Evolutionary conservation across 2,888 invertebrate species (phyloP).

Genomic region (Drosophila kambysellisi): DNA sequence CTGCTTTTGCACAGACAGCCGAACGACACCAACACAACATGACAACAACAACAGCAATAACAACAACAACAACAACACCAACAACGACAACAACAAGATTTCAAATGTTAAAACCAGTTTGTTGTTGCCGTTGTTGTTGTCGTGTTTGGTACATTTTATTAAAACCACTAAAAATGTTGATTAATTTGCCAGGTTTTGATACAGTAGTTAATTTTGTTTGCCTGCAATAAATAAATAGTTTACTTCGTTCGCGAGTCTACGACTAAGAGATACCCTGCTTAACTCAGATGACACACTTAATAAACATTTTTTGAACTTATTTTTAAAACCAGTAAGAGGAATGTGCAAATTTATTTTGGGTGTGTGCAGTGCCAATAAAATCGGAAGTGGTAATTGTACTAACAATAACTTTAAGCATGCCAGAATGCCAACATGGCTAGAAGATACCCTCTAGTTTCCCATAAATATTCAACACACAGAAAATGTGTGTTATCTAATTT

Average conservation of each 20-base stretch:
- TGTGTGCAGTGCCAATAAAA: too few species aligned
- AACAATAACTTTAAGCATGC: not conserved
- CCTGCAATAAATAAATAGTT: not conserved
- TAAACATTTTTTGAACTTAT: too few species aligned
- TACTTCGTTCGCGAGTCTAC: not conserved
- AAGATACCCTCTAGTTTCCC: not conserved
- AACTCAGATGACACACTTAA: not conserved
- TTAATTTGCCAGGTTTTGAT: slow-evolving; percentile 45
- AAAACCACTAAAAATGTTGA: slow-evolving; percentile 45
- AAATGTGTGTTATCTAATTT: not conserved
- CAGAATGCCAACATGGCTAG: not conserved
- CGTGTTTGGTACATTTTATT: slow-evolving; percentile 33
- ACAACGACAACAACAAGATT: not conserved
- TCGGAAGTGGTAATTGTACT: not conserved
- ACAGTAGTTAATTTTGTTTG: slow-evolving; percentile 24
- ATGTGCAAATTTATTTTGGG: not conserved
- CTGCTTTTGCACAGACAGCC: slow-evolving; percentile 50
- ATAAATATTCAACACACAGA: not conserved
- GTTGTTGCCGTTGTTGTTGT: slow-evolving; percentile 5
- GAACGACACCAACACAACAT: slow-evolving; percentile 53
- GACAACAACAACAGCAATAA: slow-evolving; percentile 8
- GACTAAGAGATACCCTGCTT: slow-evolving; percentile 2
- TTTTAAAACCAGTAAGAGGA: not conserved
- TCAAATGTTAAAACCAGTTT: slow-evolving; percentile 54
- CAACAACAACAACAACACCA: not conserved